Evolutionary conservation across 2,888 invertebrate genomes (phyloP), one percentile per base, ranked within the genome.

Genomic region (Amphipoea oculea): DNA sequence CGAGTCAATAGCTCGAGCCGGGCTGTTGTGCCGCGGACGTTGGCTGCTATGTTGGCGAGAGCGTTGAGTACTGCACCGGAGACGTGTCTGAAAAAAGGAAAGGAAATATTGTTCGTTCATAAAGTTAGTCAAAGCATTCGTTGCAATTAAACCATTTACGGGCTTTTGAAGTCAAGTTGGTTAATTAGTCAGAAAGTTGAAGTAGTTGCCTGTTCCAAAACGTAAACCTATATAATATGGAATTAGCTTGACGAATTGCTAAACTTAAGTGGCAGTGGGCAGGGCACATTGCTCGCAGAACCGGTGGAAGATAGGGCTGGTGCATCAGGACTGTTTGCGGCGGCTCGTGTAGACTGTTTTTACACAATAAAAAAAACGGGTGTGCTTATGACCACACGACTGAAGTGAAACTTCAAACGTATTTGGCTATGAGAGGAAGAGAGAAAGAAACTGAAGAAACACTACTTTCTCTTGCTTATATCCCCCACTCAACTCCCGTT

Each of bases 11-110:
- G 96, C 91, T 99, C 99, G 76, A 98, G 97, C 94, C 99, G 98
- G 83, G 98, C 98, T 0, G 97, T 95, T 85, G 99, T 99, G 2
- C 99, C 99, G 91, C 99, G 98, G 36, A 99, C 98, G 93, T 99
- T 99, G 67, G 99, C 99, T 0, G 99, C 99, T 89, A 99, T 99
- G 95, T 99, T 99, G 29, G 99, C 99, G 76, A 99, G 97, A 0
- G 99, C 99, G 96, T 99, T 99, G 72, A 99, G 98, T 0, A 99
- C 99, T 0, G 99, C 99, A 83, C 98, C 98, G 0, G 99, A 99
- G 0, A 99, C 99, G 94, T 99, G 99, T 73, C 98, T 97, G 91
- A 1, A 60, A 1, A 57, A n/a, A n/a, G n/a, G 11, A 60, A n/a
- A 60, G 23, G 23, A 57, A n/a, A 57, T 57, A 23, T 57, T 23